These are phyloP conservation scores for Hoplodrina ambigua DNA, from an alignment of 2,888 invertebrate genomes.

Conservation along the genomic window DNA sequence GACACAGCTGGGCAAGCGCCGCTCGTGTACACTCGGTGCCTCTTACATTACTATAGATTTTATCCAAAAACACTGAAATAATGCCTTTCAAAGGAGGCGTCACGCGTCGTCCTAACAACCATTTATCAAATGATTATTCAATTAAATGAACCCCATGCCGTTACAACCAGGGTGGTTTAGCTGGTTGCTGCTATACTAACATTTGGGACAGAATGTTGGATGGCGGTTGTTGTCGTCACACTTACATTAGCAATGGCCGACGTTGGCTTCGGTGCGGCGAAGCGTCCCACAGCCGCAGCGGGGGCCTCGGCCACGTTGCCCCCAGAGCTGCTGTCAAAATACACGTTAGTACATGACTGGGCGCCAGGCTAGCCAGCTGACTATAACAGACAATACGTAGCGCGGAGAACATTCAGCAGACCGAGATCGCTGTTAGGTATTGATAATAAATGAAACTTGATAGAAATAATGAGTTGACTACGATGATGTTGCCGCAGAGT, in stretches of 20 bases:
- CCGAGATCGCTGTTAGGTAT: background rate
- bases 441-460: no score
- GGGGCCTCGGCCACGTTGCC: conserved; percentile 57
- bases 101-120: no score
- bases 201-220: no score
- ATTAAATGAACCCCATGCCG: background rate
- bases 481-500: no score
- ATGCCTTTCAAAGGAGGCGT: background rate
- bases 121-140: background rate
- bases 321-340: conserved; percentile 52
- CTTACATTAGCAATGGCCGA: conserved; percentile 77
- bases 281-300: conserved; percentile 72
- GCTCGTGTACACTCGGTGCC: background rate
- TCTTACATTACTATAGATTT: background rate
- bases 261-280: conserved; percentile 74
- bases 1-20: no score
- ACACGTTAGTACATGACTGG: conserved; percentile 15
- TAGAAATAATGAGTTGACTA: no score
- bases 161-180: background rate
- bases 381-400: conserved; percentile 3
- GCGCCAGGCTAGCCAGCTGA: background rate
- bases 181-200: no score
- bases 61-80: background rate
- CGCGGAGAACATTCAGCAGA: background rate
- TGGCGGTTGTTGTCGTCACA: conserved; percentile 14